Percentiles rank a stretch among this genome's conserved stretches.
Conservation (phyloP, 1,140 invertebrate species). For the Drosophila ohnishii region DNA sequence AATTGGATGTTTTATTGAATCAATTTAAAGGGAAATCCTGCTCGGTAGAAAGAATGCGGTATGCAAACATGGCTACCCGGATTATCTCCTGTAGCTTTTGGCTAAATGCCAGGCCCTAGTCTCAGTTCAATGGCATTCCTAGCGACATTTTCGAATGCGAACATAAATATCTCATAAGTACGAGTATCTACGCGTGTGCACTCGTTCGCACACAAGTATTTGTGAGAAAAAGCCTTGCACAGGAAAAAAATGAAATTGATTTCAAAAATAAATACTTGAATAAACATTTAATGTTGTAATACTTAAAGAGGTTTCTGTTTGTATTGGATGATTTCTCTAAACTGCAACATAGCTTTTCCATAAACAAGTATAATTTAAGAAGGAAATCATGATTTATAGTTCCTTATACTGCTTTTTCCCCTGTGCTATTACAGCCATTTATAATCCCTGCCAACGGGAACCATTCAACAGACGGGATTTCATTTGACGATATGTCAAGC, state of each 20-base stretch:
- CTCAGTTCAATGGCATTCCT: constrained; percentile 32
- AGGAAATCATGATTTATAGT: not conserved
- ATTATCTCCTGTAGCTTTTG: constrained; percentile 32
- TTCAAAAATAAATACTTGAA: not conserved
- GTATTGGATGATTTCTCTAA: not conserved
- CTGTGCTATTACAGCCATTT: constrained; percentile 8
- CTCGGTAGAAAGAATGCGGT: not conserved
- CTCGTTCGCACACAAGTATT: constrained; percentile 12
- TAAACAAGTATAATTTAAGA: too few relatives aligned
- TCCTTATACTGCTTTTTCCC: not conserved
- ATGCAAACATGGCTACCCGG: constrained; percentile 30
- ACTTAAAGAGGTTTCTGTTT: not conserved
- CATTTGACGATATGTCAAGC: constrained; percentile 67
- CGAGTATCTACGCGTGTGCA: constrained; percentile 39
- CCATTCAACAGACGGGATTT: constrained; percentile 57
- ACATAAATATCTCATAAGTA: constrained; percentile 66
- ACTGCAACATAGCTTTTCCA: not conserved
- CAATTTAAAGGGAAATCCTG: constrained; percentile 4
- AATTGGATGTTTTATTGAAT: constrained; percentile 15
- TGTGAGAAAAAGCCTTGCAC: constrained; percentile 4
- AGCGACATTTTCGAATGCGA: constrained; percentile 23
- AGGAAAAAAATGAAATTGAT: not conserved
- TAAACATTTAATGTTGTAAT: not conserved
- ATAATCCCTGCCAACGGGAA: constrained; percentile 56
- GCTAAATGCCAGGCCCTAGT: constrained; percentile 26